Percentiles rank a stretch among this genome's conserved stretches.
Evolutionary conservation across 2,797 vertebrate species (phyloP).

Genomic region (Darevskia mixta): DNA sequence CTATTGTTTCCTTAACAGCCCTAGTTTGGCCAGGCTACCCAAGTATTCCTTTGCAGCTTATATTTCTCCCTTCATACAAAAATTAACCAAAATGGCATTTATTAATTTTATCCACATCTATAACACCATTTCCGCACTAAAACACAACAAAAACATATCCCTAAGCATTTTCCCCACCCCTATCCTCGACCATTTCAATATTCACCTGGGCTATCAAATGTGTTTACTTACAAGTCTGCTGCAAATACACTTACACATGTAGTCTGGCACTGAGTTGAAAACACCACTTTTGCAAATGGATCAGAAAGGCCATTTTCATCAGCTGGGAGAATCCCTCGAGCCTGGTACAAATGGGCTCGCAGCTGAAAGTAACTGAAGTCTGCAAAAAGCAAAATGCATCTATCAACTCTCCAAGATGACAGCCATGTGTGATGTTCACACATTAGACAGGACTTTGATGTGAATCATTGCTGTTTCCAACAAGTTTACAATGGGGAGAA

Average conservation of each 20-base stretch:
- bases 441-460: background rate
- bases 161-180: too few relatives aligned
- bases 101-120: too few relatives aligned
- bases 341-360: constrained; percentile 93
- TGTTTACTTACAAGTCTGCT: background rate
- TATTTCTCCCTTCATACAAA: too few relatives aligned
- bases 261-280: constrained; percentile 90
- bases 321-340: constrained; percentile 88
- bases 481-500: background rate
- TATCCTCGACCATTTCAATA: background rate
- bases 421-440: background rate
- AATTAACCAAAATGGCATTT: too few relatives aligned
- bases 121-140: background rate
- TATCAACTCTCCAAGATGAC: background rate
- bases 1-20: too few relatives aligned
- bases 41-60: too few relatives aligned
- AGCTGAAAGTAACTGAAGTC: constrained; percentile 93
- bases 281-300: constrained; percentile 89
- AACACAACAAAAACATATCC: background rate
- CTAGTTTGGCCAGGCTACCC: too few relatives aligned
- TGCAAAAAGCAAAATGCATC: constrained; percentile 35
- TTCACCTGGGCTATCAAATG: background rate
- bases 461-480: background rate
- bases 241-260: constrained; percentile 80
- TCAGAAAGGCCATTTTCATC: constrained; percentile 92